Conservation (phyloP, 2,797 vertebrate species). For the Hylomyscus alleni region DNA sequence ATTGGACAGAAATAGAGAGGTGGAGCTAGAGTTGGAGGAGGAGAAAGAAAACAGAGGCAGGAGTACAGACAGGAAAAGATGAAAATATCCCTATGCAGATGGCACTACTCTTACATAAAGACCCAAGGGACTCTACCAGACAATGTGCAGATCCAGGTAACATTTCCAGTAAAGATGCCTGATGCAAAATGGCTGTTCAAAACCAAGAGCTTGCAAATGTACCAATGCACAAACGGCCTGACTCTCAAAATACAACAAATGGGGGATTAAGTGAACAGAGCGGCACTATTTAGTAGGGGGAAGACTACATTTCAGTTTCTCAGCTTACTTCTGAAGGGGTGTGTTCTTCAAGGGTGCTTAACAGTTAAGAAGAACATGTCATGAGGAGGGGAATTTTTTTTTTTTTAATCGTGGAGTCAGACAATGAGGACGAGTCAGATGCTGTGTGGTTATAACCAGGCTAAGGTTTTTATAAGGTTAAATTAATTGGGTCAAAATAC, state of each 20-base stretch:
- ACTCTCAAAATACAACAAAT: constrained; percentile 22
- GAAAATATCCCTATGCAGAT: not conserved
- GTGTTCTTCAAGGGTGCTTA: not conserved
- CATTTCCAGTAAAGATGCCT: not conserved
- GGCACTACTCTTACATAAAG: not conserved
- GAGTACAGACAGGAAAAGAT: not conserved
- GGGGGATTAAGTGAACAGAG: not conserved
- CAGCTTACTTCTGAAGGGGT: not conserved
- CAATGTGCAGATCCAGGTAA: not conserved
- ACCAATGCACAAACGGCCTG: not conserved
- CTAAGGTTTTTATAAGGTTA: too few species aligned
- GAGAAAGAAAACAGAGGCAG: not conserved
- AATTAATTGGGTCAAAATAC: too few species aligned
- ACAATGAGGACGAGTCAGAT: too few species aligned
- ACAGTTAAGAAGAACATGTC: not conserved
- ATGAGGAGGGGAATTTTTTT: too few species aligned
- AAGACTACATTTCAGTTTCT: not conserved
- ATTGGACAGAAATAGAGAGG: too few species aligned
- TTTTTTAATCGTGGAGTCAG: too few species aligned
- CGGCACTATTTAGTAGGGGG: not conserved
- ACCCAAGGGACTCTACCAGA: not conserved
- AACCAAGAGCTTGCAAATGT: not conserved
- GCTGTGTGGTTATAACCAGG: too few species aligned
- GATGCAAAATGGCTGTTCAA: not conserved
- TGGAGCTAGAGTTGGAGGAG: too few species aligned